These are phyloP conservation scores for Cryptomyrus ogoouensis DNA, from an alignment of 2,113 vertebrate genomes.

Conservation along the genomic window DNA sequence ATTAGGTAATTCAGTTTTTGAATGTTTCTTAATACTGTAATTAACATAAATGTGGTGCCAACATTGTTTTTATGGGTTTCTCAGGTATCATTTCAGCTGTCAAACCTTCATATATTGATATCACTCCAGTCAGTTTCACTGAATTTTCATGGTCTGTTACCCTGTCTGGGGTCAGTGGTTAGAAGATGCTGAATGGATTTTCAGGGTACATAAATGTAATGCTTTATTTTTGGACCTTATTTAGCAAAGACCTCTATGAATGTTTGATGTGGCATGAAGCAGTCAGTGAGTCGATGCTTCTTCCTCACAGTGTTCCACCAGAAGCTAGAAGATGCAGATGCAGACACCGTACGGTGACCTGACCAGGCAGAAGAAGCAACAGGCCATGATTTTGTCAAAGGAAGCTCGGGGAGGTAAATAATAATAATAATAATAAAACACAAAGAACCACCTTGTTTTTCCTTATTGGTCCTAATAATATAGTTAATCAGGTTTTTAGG, in stretches of 20 bases:
- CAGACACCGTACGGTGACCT: conserved; percentile 39
- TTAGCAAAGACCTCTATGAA: neutral
- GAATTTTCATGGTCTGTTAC: neutral
- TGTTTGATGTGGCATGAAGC: neutral
- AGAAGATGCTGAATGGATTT: neutral
- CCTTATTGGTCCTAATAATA: neutral
- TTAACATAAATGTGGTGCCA: neutral
- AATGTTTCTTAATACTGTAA: neutral
- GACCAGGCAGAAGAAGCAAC: conserved; percentile 53
- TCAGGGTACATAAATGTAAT: neutral
- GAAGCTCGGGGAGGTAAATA: conserved; percentile 53
- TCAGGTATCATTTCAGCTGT: neutral
- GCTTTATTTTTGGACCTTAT: neutral
- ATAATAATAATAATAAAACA: neutral
- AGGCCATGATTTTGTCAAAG: conserved; percentile 56
- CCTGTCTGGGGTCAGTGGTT: neutral
- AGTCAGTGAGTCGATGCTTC: neutral
- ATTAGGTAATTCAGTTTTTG: neutral
- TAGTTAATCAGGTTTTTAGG: neutral
- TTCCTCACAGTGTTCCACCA: conserved; percentile 12
- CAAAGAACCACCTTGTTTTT: neutral
- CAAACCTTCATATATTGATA: neutral
- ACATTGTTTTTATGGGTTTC: neutral
- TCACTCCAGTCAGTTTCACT: neutral
- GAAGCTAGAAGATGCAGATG: conserved; percentile 40